Evolutionary conservation across 1,140 invertebrate genomes (phyloP).

Genomic region (Drosophila pallidifrons): DNA sequence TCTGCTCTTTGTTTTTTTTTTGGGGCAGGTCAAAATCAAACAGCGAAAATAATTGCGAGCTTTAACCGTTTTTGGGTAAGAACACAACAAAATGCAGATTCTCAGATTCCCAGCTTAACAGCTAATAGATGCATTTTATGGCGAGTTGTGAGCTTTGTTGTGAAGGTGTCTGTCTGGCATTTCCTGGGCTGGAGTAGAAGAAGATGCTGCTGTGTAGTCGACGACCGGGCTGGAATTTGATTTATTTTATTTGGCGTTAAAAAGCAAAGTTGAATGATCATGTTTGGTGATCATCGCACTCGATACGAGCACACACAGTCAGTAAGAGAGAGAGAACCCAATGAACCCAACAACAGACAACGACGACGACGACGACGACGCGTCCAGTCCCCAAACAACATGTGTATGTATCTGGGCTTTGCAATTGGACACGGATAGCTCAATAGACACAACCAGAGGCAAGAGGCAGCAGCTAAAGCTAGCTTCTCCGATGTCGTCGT

Average conservation of each 20-base stretch:
- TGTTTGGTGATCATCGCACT: slow-evolving; percentile 78
- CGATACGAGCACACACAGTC: slow-evolving; percentile 46
- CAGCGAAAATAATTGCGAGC: slow-evolving; percentile 49
- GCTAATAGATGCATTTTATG: slow-evolving; percentile 56
- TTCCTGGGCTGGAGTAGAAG: slow-evolving; percentile 16
- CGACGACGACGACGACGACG: too few species aligned
- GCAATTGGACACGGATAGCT: slow-evolving; percentile 81
- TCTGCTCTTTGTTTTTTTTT: neutral
- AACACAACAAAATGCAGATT: slow-evolving; percentile 40
- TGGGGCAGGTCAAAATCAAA: slow-evolving; percentile 28
- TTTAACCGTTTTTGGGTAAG: slow-evolving; percentile 43
- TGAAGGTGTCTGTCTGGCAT: slow-evolving; percentile 44
- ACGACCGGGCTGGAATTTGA: slow-evolving; percentile 79
- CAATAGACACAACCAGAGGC: slow-evolving; percentile 61
- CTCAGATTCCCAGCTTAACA: slow-evolving; percentile 25
- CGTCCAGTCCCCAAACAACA: slow-evolving; percentile 26
- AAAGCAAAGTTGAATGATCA: slow-evolving; percentile 79
- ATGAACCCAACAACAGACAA: slow-evolving; percentile 30
- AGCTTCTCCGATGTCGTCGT: slow-evolving; percentile 29
- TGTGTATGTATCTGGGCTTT: slow-evolving; percentile 73
- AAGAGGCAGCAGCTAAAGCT: slow-evolving; percentile 31
- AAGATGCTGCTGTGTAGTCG: slow-evolving; percentile 47
- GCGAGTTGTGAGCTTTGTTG: neutral
- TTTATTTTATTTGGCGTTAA: slow-evolving; percentile 84
- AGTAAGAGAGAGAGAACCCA: slow-evolving; percentile 49